Base-by-base conservation (phyloP, 1,140 invertebrate species). In the Holcopasites calliopsidis region DNA sequence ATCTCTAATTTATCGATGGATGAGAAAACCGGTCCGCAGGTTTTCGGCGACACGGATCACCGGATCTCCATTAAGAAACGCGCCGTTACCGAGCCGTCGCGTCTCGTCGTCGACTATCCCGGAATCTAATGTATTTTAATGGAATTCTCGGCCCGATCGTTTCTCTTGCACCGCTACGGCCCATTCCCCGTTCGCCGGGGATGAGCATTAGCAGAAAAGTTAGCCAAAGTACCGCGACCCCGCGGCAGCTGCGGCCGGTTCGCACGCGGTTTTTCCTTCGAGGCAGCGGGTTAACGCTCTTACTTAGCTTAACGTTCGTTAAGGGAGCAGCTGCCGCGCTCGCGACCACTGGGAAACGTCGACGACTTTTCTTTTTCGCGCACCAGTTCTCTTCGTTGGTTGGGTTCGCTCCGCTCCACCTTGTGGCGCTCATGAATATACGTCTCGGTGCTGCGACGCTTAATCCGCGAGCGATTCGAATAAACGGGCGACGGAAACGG, bases 221-320 rank as follows among this genome's bases (percentile, higher is more conserved):
- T 87, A 85, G 38, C 81, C 78, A 75, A 77, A 88, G 78, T 83
- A 80, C 71, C 80, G 71, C 81, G 81, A 83, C 80, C 81, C 66
- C 68, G 66, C 68, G 70, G 68, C 82, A 83, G 82, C 82, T 83
- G 80, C 72, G 77, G 72, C 57, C 62, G 62, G 82, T 82, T 83
- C 80, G 82, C 82, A 76, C 80, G 76, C 80, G 80, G 73, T 82
- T 82, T 82, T 82, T 82, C 75, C 70, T 80, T 79, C 76, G 79
- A 85, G 31, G 75, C 60, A 62, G 75, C 50, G 80, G 82, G 79
- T 83, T 82, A 83, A 85, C 82, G 86, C 76, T 83, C 85, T 87
- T 87, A 87, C 85, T 88, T 85, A 85, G 83, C 83, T 88, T 85
- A 87, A 86, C 78, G 85, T 87, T 87, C 82, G 85, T 86, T 89